These are phyloP conservation scores for Otolemur garnettii DNA, from an alignment of 2,113 vertebrate species.

Conservation along the genomic window DNA sequence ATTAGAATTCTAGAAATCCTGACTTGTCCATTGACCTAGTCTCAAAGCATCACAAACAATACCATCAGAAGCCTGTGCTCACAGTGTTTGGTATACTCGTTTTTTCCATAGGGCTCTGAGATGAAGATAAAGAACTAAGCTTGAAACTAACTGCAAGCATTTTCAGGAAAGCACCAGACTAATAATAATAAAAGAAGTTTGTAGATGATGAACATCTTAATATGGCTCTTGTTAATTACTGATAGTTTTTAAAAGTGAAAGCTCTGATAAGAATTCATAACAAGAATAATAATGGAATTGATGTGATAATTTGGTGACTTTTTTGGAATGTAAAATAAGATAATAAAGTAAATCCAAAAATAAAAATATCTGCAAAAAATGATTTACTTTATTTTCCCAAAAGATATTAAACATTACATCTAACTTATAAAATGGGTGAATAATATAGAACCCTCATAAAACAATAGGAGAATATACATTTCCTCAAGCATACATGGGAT, in stretches of 20 bases:
- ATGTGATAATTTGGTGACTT: background rate
- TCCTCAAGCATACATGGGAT: background rate
- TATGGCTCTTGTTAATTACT: background rate
- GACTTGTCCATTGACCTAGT: background rate
- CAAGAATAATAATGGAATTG: background rate
- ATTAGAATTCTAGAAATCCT: background rate
- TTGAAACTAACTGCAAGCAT: background rate
- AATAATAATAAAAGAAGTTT: background rate
- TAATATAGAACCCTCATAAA: background rate
- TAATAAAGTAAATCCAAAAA: background rate
- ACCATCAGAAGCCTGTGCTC: background rate
- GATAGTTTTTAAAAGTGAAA: slow-evolving; percentile 5
- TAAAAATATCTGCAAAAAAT: background rate
- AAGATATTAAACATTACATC: background rate
- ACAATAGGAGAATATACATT: background rate
- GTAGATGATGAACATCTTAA: background rate
- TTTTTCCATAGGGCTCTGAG: background rate
- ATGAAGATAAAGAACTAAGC: background rate
- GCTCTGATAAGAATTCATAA: background rate
- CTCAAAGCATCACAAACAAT: background rate
- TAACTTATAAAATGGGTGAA: background rate
- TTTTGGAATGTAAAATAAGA: background rate
- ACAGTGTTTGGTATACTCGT: background rate
- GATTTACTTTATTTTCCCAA: background rate
- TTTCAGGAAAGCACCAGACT: background rate